These are phyloP conservation scores for Drepana arcuata DNA, from an alignment of 1,140 invertebrate genomes.

Conservation along the genomic window DNA sequence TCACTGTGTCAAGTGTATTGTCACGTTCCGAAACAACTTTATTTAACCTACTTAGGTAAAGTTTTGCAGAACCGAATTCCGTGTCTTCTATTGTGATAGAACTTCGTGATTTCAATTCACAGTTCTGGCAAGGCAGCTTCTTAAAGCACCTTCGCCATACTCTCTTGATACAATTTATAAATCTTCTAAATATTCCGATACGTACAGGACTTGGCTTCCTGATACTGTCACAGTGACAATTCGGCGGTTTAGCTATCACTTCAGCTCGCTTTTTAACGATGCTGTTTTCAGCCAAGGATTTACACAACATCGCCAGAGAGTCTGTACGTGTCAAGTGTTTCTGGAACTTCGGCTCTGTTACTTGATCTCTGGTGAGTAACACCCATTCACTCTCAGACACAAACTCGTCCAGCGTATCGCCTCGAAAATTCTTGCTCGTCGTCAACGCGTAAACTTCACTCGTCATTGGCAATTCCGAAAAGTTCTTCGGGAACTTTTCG, in stretches of 20 bases:
- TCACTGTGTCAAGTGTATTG: too few species aligned
- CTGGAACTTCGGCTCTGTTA: slow-evolving; percentile 47
- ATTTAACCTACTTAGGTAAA: too few species aligned
- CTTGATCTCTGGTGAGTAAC: slow-evolving; percentile 35
- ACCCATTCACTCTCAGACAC: slow-evolving; percentile 56
- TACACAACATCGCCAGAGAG: slow-evolving; percentile 37
- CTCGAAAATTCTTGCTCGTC: slow-evolving; percentile 51
- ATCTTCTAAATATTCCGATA: too few species aligned
- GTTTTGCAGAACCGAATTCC: too few species aligned
- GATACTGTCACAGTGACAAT: slow-evolving; percentile 47
- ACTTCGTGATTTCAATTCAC: too few species aligned
- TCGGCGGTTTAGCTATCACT: slow-evolving; percentile 34
- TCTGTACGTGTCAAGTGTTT: slow-evolving; percentile 31
- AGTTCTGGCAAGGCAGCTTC: too few species aligned
- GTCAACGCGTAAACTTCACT: slow-evolving; percentile 46
- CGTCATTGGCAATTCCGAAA: slow-evolving; percentile 8
- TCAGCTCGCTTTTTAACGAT: slow-evolving; percentile 20
- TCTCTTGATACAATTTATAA: too few species aligned
- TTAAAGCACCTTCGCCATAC: too few species aligned
- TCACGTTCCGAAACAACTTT: too few species aligned
- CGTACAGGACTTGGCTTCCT: too few species aligned
- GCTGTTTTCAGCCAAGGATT: slow-evolving; percentile 24
- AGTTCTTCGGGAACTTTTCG: slow-evolving; percentile 8
- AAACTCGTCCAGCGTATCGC: slow-evolving; percentile 40
- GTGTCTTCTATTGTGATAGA: too few species aligned